Conservation (phyloP, 2,797 vertebrate species). For the Brachyrhaphis roseni region DNA sequence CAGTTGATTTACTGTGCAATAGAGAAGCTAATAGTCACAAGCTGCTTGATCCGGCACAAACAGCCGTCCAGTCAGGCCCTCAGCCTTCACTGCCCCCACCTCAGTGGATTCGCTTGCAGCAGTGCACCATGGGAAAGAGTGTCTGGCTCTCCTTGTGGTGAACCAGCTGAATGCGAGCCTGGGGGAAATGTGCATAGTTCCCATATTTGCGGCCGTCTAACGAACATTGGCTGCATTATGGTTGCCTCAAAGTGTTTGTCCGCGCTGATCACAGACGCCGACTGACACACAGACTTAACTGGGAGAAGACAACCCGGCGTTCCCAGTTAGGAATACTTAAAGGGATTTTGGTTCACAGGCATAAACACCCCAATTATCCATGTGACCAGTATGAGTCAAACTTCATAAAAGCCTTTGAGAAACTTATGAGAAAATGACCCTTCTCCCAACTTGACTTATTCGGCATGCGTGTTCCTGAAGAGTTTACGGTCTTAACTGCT, state of each 20-base stretch:
- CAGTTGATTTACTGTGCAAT: conserved; percentile 27
- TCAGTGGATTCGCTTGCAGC: conserved; percentile 17
- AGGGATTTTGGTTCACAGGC: conserved; percentile 23
- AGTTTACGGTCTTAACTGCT: background rate
- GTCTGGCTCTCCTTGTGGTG: conserved; percentile 46
- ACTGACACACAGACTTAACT: conserved; percentile 15
- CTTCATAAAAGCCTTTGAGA: background rate
- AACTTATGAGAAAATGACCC: background rate
- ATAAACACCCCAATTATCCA: conserved; percentile 23
- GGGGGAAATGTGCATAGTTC: conserved; percentile 47
- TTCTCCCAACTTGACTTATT: conserved; percentile 1
- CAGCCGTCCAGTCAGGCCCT: conserved; percentile 10
- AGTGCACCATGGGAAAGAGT: conserved; percentile 58
- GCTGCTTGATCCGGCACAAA: conserved; percentile 18
- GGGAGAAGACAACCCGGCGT: conserved; percentile 14
- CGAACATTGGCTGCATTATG: conserved; percentile 49
- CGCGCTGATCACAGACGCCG: conserved; percentile 27
- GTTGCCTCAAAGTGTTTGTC: conserved; percentile 28
- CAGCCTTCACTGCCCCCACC: background rate
- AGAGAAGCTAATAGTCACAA: conserved; percentile 18
- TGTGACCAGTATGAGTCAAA: conserved; percentile 27
- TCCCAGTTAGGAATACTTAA: conserved; percentile 11
- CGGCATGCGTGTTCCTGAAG: background rate
- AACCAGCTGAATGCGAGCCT: conserved; percentile 48
- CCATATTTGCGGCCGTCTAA: conserved; percentile 52